phyloP scores from a whole-genome alignment of 1,140 invertebrate species.

The Bombyx mori region ASM3026992v2 NC_085131.1:7572501-7573000 shows the following conservation, averaged over 20 bases:
- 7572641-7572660: conserved; percentile 11
- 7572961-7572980: conserved; percentile 56
- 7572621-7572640: conserved; percentile 27
- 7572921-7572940: conserved; percentile 99
- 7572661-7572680: conserved; percentile 11
- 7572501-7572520: conserved; percentile 1
- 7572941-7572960: conserved; percentile 94
- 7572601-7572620: conserved; percentile 24
- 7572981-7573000: conserved; percentile 26
- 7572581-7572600: conserved; percentile 29
- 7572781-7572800: conserved; percentile 53
- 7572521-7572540: conserved; percentile 13
- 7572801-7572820: conserved; percentile 48
- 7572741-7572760: conserved; percentile 13
- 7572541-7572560: conserved; percentile 16
- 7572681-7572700: conserved; percentile 9
- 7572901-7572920: conserved; percentile 73
- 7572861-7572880: conserved; percentile 96
- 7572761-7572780: conserved; percentile 29
- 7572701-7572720: conserved; percentile 19
- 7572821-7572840: conserved; percentile 42
- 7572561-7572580: conserved; percentile 17
- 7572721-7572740: conserved; percentile 1
- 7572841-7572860: conserved; percentile 68
- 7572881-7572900: conserved; percentile 85